These are phyloP conservation scores for Anguilla anguilla DNA, from an alignment of 2,797 vertebrate species.

Conservation along the genomic window DNA sequence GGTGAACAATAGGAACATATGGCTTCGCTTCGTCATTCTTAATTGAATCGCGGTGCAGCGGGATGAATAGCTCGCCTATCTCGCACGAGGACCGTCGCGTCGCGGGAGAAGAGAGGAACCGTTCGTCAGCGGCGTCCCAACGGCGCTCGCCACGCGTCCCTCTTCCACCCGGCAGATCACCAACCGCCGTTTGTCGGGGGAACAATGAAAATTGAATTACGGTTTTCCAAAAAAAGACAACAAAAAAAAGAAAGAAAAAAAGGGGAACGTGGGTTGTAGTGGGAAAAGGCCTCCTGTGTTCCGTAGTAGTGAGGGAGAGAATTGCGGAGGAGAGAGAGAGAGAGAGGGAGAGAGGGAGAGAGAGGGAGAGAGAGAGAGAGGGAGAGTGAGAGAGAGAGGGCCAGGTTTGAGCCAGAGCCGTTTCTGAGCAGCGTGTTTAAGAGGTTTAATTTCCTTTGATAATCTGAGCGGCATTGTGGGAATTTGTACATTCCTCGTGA, in stretches of 20 bases:
- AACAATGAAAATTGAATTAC: slow-evolving; percentile 29
- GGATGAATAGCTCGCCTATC: neutral
- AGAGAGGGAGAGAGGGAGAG: too few species aligned
- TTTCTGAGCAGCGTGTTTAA: neutral
- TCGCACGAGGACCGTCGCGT: neutral
- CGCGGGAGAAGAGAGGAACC: neutral
- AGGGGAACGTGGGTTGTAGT: neutral
- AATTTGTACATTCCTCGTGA: neutral
- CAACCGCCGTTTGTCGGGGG: neutral
- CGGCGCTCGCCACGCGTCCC: neutral
- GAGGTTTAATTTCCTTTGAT: neutral
- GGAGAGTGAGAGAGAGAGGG: too few species aligned
- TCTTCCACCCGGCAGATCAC: slow-evolving; percentile 7
- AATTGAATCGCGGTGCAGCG: slow-evolving; percentile 1
- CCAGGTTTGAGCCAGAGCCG: neutral
- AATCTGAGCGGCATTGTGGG: neutral
- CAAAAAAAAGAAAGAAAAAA: neutral
- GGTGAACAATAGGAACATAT: slow-evolving; percentile 7
- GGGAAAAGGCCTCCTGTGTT: neutral
- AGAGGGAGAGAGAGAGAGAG: too few species aligned
- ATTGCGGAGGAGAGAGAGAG: neutral
- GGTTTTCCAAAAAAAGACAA: neutral
- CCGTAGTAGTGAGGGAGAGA: neutral
- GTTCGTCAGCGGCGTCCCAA: neutral
- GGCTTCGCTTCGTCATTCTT: neutral